Base-by-base conservation (phyloP, 2,113 vertebrate species). In the Nibea albiflora region DNA sequence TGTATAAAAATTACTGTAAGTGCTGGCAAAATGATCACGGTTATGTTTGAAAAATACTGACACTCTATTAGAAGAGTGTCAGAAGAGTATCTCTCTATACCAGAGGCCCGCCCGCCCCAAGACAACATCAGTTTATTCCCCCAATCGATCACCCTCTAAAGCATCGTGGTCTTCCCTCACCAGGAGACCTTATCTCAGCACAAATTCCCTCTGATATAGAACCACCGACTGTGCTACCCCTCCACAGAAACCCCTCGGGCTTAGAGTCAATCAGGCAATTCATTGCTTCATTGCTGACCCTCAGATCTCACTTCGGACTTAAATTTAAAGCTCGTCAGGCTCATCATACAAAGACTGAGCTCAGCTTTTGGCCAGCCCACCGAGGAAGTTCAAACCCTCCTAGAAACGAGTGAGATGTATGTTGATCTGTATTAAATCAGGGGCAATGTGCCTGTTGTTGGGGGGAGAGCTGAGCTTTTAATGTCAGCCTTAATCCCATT, bases 151-250 rank as follows among this genome's bases (percentile, higher is more conserved):
- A 91, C 22, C 39, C 66, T 60, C 16, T 66, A 78, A 84, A 88
- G 76, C 84, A 54, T 15, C 53, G 15, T 35, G 73, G 79, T 73
- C 69, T 60, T 16, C 57, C 53, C 76, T 64, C 39, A 67, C 42
- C 35, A 61, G 73, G 58, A 77, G 73, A 57, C 79, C 85, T 83
- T 80, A 91, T 89, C 81, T 89, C 89, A 90, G 89, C 89, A 88
- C 78, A 87, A 92, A 93, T 44, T 69, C 72, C 44, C 82, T 63
- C 77, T 5, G 69, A 86, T 79, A 85, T 15, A 70, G 73, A 82
- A 62, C 60, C 77, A 69, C 67, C 15, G 80, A 62, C 70, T 31
- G 52, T 39, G 20, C 69, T 70, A 5, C 64, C 4, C 35, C 79
- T 54, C 35, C 60, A 42, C 68, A 39, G 9, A 80, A 81, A 61